Evolutionary conservation across 2,797 vertebrate genomes (phyloP).

Genomic region (Falco concolor): DNA sequence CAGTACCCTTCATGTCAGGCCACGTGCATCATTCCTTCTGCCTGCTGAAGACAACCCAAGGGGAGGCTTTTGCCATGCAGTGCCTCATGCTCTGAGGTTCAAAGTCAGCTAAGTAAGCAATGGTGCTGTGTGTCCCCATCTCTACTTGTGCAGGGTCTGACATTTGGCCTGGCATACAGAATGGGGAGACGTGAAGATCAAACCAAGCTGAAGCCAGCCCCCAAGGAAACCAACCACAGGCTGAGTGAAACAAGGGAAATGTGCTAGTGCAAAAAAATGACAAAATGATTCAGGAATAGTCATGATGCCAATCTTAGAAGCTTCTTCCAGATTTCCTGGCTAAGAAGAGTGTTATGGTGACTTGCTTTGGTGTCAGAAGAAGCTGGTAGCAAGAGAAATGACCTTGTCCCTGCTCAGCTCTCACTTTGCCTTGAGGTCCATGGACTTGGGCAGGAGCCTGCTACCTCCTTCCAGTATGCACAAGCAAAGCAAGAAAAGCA

Average conservation of each 20-base stretch:
- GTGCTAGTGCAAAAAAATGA: background rate
- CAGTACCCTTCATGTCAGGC: background rate
- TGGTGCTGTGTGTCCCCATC: background rate
- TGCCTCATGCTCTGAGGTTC: background rate
- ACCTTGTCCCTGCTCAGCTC: background rate
- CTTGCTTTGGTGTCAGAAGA: background rate
- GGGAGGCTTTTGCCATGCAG: background rate
- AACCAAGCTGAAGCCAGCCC: background rate
- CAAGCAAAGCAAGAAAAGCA: background rate
- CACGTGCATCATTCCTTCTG: background rate
- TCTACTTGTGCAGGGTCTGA: background rate
- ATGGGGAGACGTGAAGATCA: background rate
- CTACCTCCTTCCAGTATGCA: background rate
- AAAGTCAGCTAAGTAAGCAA: background rate
- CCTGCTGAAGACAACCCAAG: background rate
- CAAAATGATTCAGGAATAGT: background rate
- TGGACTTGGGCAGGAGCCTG: background rate
- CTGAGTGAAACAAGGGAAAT: background rate
- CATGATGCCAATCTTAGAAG: background rate
- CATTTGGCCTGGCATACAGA: background rate
- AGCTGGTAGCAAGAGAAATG: background rate
- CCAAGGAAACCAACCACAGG: background rate
- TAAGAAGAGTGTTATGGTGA: background rate
- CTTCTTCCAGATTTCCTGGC: background rate
- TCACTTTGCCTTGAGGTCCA: background rate